Evolutionary conservation across 2,888 invertebrate species (phyloP).

Genomic region (Calliopum simillimum): DNA sequence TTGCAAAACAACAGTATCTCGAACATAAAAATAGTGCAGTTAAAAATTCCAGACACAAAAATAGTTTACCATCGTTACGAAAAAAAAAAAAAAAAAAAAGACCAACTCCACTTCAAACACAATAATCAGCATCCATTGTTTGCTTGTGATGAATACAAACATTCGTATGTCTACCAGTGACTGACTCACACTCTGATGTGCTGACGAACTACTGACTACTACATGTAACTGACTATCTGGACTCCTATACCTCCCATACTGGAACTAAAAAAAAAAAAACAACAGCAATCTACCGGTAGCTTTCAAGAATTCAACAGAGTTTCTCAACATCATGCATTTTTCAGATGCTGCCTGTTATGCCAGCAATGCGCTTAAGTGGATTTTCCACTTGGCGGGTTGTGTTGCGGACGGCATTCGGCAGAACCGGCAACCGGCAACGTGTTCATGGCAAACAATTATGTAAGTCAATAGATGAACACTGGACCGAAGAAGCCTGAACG

Average conservation of each 20-base stretch:
- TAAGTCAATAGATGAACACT: conserved; percentile 5
- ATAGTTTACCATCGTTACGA: background rate
- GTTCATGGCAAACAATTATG: conserved; percentile 23
- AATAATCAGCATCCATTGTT: conserved; percentile 10
- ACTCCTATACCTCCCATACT: too few species aligned
- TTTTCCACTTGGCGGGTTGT: conserved; percentile 16
- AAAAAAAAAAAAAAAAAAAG: conserved; percentile 1
- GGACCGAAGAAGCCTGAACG: background rate
- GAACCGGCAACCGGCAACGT: conserved; percentile 15
- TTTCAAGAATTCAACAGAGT: background rate
- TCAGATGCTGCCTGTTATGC: conserved; percentile 8
- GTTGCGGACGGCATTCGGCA: background rate
- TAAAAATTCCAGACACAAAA: background rate
- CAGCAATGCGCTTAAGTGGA: conserved; percentile 13
- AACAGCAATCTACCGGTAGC: background rate
- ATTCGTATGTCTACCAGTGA: too few species aligned
- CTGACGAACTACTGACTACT: too few species aligned
- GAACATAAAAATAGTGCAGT: background rate
- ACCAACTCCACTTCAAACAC: background rate
- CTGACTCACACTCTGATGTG: too few species aligned
- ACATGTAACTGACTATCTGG: too few species aligned
- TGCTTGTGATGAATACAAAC: background rate
- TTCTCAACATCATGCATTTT: conserved; percentile 9
- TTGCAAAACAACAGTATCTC: background rate
- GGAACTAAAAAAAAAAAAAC: too few species aligned